Conservation (phyloP, 2,797 vertebrate species). For the Amblyopsis hoosieri region DNA sequence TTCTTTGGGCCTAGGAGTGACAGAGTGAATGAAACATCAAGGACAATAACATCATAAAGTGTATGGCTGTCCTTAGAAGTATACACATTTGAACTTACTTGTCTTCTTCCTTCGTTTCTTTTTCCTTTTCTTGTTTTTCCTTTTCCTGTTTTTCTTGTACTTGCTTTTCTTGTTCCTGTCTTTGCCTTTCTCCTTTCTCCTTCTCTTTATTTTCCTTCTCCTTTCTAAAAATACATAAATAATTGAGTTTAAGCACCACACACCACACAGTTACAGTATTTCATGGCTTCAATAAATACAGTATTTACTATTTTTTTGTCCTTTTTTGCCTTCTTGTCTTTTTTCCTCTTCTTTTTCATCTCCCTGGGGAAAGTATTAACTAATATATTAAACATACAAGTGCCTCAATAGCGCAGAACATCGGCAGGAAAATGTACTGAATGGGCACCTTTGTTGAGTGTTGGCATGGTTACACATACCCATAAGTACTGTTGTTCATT, state of each 20-base stretch:
- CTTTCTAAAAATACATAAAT: neutral
- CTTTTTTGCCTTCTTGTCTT: conserved; percentile 13
- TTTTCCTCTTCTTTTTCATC: conserved; percentile 62
- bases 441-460: neutral
- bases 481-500: too few relatives aligned
- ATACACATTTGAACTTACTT: conserved; percentile 45
- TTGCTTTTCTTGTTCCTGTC: conserved; percentile 68
- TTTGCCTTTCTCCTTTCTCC: conserved; percentile 65
- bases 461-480: too few relatives aligned
- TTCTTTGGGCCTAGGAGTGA: conserved; percentile 75
- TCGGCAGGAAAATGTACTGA: conserved; percentile 2
- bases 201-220: conserved; percentile 64
- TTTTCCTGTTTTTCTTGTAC: conserved; percentile 67
- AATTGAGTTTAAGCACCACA: too few relatives aligned
- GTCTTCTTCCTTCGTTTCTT: conserved; percentile 44
- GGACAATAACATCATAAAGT: neutral
- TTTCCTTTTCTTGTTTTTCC: conserved; percentile 1
- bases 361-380: conserved; percentile 38
- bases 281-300: neutral
- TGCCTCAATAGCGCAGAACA: neutral
- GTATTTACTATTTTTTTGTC: conserved; percentile 47
- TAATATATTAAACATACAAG: neutral
- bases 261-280: neutral
- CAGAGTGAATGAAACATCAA: neutral
- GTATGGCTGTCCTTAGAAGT: neutral